phyloP scores from a whole-genome alignment of 2,888 invertebrate species.

The Artemia sinica region DNA sequence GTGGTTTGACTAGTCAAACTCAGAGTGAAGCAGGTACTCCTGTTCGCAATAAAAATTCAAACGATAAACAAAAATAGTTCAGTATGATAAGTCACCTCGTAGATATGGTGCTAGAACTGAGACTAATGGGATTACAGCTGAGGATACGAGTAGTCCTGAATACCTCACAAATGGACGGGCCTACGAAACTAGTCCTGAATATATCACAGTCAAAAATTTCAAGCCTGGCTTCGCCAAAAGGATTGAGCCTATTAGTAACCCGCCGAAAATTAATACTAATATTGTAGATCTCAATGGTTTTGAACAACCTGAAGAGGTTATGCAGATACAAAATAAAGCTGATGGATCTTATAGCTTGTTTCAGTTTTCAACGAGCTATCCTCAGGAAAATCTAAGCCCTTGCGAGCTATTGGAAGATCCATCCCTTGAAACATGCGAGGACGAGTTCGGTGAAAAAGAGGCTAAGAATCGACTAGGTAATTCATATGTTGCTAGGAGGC shows the following conservation, averaged over 20 bases:
- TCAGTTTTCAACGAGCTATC: conserved; percentile 17
- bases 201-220: conserved; percentile 1
- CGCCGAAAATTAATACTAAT: background rate
- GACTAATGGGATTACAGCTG: conserved; percentile 7
- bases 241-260: conserved; percentile 24
- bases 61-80: conserved; percentile 43
- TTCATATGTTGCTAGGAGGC: conserved; percentile 55
- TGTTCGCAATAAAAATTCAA: background rate
- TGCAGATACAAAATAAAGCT: conserved; percentile 11
- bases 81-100: conserved; percentile 76
- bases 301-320: conserved; percentile 14
- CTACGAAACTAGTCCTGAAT: conserved; percentile 13
- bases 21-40: conserved; percentile 4
- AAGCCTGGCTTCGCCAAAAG: conserved; percentile 66
- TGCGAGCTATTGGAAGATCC: conserved; percentile 1
- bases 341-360: conserved; percentile 17
- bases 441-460: conserved; percentile 28
- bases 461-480: conserved; percentile 59
- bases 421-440: background rate
- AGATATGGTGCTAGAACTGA: conserved; percentile 51
- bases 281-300: background rate
- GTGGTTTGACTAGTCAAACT: conserved; percentile 14
- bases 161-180: background rate
- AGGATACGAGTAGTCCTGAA: conserved; percentile 18
- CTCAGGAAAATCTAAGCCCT: conserved; percentile 15